phyloP scores from a whole-genome alignment of 2,888 invertebrate genomes.

The Petrolisthes cinctipes region DNA sequence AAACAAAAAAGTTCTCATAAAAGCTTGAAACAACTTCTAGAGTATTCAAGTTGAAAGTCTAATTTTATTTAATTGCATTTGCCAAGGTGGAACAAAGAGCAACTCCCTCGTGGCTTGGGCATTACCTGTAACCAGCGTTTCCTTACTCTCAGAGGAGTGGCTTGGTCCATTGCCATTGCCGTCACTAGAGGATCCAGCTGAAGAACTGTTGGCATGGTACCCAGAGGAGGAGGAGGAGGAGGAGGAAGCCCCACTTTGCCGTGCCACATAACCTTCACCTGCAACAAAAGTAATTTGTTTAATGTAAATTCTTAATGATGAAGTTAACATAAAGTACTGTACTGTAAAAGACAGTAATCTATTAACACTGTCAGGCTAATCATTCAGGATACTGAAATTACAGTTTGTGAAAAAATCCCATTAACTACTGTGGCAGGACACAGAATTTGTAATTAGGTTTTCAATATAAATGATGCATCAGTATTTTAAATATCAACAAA shows the following conservation, averaged over 20 bases:
- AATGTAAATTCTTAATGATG: not conserved
- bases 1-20: too few species aligned
- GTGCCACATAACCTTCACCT: constrained; percentile 57
- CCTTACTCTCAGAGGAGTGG: constrained; percentile 58
- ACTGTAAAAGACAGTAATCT: too few species aligned
- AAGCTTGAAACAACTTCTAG: not conserved
- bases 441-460: too few species aligned
- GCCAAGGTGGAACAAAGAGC: constrained; percentile 47
- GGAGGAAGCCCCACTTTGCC: constrained; percentile 42
- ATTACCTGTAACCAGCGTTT: constrained; percentile 59
- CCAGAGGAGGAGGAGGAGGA: constrained; percentile 56
- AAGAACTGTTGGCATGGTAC: constrained; percentile 62
- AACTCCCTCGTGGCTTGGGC: constrained; percentile 53
- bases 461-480: too few species aligned
- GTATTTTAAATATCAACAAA: too few species aligned
- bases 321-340: not conserved
- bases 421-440: too few species aligned
- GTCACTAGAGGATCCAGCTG: constrained; percentile 62
- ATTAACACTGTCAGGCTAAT: too few species aligned
- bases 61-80: constrained; percentile 22
- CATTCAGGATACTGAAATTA: too few species aligned
- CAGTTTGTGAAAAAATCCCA: too few species aligned
- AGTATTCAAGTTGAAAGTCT: not conserved
- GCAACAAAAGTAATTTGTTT: not conserved
- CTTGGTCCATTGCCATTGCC: constrained; percentile 60